A percentile compares a stretch with the other conserved stretches of the same genome.
Conservation (phyloP, 2,888 invertebrate genomes). For the Meloe dianella region DNA sequence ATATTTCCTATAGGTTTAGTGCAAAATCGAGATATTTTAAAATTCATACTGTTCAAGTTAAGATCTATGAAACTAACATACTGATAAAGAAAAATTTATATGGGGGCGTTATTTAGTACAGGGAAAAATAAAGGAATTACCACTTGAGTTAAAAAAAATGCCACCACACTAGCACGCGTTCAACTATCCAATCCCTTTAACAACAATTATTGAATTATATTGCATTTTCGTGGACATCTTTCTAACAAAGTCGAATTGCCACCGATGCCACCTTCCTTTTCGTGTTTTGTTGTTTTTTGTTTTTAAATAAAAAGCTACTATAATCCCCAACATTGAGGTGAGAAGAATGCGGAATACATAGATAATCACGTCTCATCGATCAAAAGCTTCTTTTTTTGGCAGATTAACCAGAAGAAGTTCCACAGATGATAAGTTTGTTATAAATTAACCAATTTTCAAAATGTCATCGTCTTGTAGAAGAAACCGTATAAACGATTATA, state of each 20-base stretch:
- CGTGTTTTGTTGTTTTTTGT: no score
- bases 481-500: no score
- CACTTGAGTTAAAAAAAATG: not conserved
- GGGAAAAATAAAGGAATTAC: not conserved
- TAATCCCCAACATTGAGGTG: no score
- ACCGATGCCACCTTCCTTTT: not conserved
- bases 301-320: no score
- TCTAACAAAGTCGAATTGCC: not conserved
- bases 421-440: no score
- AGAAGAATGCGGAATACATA: no score
- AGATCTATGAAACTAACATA: not conserved
- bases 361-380: no score
- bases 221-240: not conserved
- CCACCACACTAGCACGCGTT: not conserved
- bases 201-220: not conserved
- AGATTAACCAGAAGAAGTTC: no score
- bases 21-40: conserved; percentile 9
- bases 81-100: conserved; percentile 9
- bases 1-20: not conserved
- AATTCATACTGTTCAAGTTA: conserved; percentile 2
- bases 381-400: no score
- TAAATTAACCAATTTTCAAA: no score
- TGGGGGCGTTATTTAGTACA: not conserved
- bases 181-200: not conserved
- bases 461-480: no score